Evolutionary conservation across 2,113 vertebrate genomes (phyloP), one percentile per base, ranked within the genome.

Genomic region (Podilymbus podiceps): DNA sequence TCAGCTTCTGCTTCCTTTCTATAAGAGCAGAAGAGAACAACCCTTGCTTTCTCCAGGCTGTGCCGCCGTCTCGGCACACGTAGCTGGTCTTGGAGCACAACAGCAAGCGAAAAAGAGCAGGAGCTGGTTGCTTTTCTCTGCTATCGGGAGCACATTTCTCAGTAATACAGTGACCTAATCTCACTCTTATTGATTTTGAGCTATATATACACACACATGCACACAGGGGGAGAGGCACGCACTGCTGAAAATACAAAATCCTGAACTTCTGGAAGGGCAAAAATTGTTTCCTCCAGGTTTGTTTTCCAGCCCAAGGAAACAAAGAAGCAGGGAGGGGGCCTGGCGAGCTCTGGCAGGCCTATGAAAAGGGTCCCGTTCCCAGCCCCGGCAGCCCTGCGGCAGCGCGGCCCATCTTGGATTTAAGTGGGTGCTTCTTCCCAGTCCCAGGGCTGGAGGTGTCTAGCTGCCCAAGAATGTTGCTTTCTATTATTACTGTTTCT

Each of bases 151-250:
- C 84, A 38, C 59, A 33, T 85, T 82, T 87, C 89, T 85, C 87
- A 71, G 87, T 85, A 95, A 91, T 82, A 67, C 82, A 31, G 58
- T 92, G 90, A 95, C 96, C 87, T 90, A 93, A 81, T 95, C 92
- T 96, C 81, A 85, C 87, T 96, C 46, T 42, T 94, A 96, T 90
- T 72, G 90, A 95, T 97, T 97, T 35, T 49, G 90, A 86, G 93
- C 71, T 89, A 71, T 85, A 86, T 85, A 69, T 85, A 69, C 5
- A 84, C 2, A 59, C 1, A 15, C 3, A 33, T 25, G n/a, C 17
- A 69, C 12, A 7, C 28, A 12, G 0, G 2, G 47, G 76, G 52
- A 89, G 59, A 72, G 56, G 13, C 20, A 16, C 9, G 5, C 1
- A 0, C 78, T 80, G 90, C 67, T 75, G 85, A 94, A 97, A 95